Evolutionary conservation across 2,113 vertebrate genomes (phyloP), one percentile per base, ranked within the genome.

Genomic region (Archilochus colubris): DNA sequence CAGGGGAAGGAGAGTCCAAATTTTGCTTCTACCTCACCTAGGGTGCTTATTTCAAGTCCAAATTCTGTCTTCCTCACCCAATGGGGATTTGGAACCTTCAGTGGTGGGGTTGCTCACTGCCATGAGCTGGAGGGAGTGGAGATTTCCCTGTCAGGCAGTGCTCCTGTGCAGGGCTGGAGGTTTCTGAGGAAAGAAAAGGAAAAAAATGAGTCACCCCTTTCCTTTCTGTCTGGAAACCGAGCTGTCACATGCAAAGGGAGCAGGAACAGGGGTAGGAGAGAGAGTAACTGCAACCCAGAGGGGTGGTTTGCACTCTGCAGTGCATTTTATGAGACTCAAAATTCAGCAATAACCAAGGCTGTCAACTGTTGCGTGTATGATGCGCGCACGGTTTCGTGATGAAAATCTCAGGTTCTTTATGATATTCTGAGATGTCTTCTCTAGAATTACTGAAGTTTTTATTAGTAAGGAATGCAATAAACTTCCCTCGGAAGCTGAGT

Each of bases 401-500:
- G 72, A 40, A 77, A 86, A 57, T 67, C 53, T 92, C 81, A 73
- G 50, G 82, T 58, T 57, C 63, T 80, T 86, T 31, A 21, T 44
- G 55, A 59, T 88, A 90, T 91, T 90, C 82, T 81, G 79, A 86
- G 68, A 80, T 81, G 44, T 68, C 69, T 95, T 88, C 82, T 94
- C n/a, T 48, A 93, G 90, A 95, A 88, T 77, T 82, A 91, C 72
- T 28, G 18, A 95, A 82, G 80, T 74, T 95, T 95, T 94, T 96
- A 77, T 94, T 91, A 94, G 64, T 74, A 90, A 90, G 72, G 91
- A 86, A 94, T 86, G 67, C 68, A 90, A 92, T 93, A 83, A 96
- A 78, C 63, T 94, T 59, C 15, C 33, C 86, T 95, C 53, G 44
- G 94, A 95, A 96, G 95, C 94, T 96, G 95, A 96, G 82, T 95